Evolutionary conservation across 2,888 invertebrate genomes (phyloP).

Genomic region (Julus scanicus): DNA sequence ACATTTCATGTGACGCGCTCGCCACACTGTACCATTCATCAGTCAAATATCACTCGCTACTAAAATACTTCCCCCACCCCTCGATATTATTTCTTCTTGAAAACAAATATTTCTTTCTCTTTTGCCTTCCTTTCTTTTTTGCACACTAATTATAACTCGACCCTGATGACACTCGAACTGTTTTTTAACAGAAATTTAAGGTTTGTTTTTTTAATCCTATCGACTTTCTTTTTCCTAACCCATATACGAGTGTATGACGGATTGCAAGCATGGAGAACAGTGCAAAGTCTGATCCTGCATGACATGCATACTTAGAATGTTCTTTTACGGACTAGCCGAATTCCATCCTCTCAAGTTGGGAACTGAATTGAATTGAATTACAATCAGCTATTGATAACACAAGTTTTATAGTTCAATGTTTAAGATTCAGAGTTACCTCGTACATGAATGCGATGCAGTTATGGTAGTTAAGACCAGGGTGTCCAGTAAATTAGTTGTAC

Average conservation of each 20-base stretch:
- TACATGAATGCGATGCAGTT: too few relatives aligned
- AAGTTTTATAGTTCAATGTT: too few relatives aligned
- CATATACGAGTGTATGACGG: not conserved
- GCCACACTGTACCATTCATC: not conserved
- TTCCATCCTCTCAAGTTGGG: too few relatives aligned
- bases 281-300: not conserved
- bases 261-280: not conserved
- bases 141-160: slow-evolving; percentile 36
- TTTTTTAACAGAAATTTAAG: slow-evolving; percentile 39
- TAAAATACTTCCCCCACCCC: not conserved
- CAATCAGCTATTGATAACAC: too few relatives aligned
- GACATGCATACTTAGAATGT: too few relatives aligned
- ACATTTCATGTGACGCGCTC: not conserved
- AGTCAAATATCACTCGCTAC: not conserved
- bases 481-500: too few relatives aligned
- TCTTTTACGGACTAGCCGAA: too few relatives aligned
- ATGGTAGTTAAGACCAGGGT: too few relatives aligned
- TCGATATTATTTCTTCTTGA: not conserved
- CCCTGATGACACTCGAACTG: slow-evolving; percentile 7
- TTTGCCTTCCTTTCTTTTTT: slow-evolving; percentile 38
- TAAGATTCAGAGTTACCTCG: too few relatives aligned
- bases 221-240: not conserved
- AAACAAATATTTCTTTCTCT: slow-evolving; percentile 38
- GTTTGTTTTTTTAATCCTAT: slow-evolving; percentile 31
- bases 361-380: too few relatives aligned